phyloP scores from a whole-genome alignment of 2,888 invertebrate species.

The Leptinotarsa tumamoca region DNA sequence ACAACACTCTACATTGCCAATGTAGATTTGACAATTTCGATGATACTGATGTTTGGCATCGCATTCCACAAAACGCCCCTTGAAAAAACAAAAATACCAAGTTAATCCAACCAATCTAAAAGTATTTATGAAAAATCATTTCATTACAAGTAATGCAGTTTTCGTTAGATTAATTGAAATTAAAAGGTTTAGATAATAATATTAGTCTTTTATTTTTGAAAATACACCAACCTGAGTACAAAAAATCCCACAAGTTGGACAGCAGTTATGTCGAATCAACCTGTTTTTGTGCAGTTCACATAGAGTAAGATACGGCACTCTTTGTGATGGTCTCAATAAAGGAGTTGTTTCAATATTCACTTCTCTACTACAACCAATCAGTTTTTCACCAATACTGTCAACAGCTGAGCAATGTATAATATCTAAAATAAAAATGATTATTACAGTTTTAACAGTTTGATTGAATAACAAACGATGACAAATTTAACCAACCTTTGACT shows the following conservation, averaged over 20 bases:
- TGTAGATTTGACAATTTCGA: constrained; percentile 73
- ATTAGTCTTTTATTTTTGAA: not conserved
- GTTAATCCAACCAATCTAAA: not conserved
- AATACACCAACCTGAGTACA: constrained; percentile 80
- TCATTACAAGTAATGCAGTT: too few relatives aligned
- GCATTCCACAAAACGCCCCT: constrained; percentile 87
- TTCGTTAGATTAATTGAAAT: too few relatives aligned
- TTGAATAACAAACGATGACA: too few relatives aligned
- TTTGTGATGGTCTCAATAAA: constrained; percentile 77
- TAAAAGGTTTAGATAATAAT: too few relatives aligned
- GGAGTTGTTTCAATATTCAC: constrained; percentile 71
- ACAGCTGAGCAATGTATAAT: constrained; percentile 80
- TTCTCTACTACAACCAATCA: constrained; percentile 85
- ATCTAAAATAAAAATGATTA: constrained; percentile 61
- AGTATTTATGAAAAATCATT: too few relatives aligned
- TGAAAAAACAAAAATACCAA: constrained; percentile 58
- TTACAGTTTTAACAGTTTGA: too few relatives aligned
- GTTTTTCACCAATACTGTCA: constrained; percentile 79
- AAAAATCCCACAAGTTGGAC: constrained; percentile 89
- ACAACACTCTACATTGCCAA: constrained; percentile 69
- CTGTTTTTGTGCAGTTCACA: constrained; percentile 84
- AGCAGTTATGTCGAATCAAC: constrained; percentile 85
- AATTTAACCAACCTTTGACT: not conserved
- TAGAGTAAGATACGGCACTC: constrained; percentile 83
- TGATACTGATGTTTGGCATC: constrained; percentile 85